phyloP scores from a whole-genome alignment of 2,113 vertebrate species.

The Pachycephala philippinensis region DNA sequence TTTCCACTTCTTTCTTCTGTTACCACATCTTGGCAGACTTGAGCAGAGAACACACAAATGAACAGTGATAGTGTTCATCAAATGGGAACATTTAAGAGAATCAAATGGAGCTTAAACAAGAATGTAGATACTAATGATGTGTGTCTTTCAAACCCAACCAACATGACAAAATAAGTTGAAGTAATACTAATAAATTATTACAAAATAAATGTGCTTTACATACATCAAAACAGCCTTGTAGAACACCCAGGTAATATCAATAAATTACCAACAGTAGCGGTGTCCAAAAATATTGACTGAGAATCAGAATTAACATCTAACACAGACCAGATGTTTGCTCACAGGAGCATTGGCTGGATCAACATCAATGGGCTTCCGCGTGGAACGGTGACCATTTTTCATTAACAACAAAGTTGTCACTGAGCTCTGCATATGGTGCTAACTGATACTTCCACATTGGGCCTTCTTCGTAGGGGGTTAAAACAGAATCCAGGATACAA shows the following conservation, averaged over 20 bases:
- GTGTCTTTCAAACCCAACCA: background rate
- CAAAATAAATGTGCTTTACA: background rate
- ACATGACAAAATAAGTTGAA: background rate
- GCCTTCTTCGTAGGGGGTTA: constrained; percentile 59
- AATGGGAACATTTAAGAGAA: background rate
- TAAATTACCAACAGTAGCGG: constrained; percentile 48
- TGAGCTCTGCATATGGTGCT: constrained; percentile 65
- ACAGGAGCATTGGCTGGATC: constrained; percentile 68
- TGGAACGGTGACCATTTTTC: constrained; percentile 84
- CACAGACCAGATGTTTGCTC: constrained; percentile 81
- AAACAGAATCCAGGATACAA: constrained; percentile 75
- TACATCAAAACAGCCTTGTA: constrained; percentile 5
- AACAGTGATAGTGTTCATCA: background rate
- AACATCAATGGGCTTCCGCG: constrained; percentile 79
- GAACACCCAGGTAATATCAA: constrained; percentile 21
- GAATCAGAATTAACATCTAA: constrained; percentile 76
- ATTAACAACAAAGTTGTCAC: constrained; percentile 76
- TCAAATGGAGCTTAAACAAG: background rate
- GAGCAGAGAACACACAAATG: background rate
- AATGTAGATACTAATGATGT: background rate
- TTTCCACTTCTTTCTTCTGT: background rate
- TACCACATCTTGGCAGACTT: background rate
- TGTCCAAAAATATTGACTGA: constrained; percentile 67
- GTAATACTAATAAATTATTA: background rate
- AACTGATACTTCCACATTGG: constrained; percentile 75